A percentile compares a stretch with the other conserved stretches of the same genome.
phyloP scores from a whole-genome alignment of 2,113 vertebrate species.

The Phoenicopterus ruber region DNA sequence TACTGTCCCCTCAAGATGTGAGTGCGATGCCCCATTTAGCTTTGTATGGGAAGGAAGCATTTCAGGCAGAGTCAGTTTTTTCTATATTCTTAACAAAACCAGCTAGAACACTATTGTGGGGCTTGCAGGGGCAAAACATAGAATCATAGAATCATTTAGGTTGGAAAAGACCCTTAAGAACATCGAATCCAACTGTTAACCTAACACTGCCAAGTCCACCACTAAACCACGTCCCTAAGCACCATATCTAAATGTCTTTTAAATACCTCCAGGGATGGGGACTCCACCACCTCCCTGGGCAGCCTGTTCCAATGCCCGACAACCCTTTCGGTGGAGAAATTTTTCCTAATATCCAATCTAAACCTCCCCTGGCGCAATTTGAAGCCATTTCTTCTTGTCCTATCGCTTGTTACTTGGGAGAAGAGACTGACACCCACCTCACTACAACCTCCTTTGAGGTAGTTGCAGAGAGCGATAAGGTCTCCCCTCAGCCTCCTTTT shows the following conservation, averaged over 20 bases:
- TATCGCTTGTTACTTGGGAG: not conserved
- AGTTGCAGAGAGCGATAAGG: not conserved
- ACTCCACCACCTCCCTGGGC: not conserved
- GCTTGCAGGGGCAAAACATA: not conserved
- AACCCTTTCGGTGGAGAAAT: not conserved
- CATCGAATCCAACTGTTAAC: not conserved
- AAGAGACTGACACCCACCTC: not conserved
- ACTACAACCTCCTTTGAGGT: not conserved
- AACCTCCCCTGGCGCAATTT: not conserved
- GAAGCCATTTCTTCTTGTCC: not conserved
- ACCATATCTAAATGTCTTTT: not conserved
- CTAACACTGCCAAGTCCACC: not conserved
- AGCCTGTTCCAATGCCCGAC: not conserved
- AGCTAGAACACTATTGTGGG: not conserved
- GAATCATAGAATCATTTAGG: not conserved
- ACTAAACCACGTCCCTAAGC: not conserved
- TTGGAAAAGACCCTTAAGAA: not conserved
- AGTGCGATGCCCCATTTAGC: not conserved
- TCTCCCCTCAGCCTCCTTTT: not conserved
- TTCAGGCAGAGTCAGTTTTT: not conserved
- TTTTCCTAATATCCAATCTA: not conserved
- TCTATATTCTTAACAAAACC: not conserved
- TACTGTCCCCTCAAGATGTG: not conserved
- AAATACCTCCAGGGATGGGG: not conserved
- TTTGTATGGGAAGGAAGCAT: not conserved